Evolutionary conservation across 1,140 invertebrate genomes (phyloP).

Genomic region (Ceratitis capitata): DNA sequence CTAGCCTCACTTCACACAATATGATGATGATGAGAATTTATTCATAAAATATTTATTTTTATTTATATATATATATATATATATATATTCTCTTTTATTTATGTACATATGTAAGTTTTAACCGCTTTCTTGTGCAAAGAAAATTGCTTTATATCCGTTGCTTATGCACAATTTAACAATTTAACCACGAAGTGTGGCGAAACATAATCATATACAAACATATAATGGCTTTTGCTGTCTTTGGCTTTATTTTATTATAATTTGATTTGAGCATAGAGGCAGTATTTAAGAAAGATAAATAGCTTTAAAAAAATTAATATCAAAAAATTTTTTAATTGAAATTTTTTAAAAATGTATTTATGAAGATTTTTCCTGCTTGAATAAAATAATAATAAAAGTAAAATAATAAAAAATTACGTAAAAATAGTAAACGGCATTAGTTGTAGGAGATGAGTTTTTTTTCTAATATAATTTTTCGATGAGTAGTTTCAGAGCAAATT

Average conservation of each 20-base stretch:
- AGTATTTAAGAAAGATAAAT: too few relatives aligned
- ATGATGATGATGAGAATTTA: not conserved
- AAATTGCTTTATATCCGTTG: not conserved
- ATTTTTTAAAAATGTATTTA: too few relatives aligned
- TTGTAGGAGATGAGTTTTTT: too few relatives aligned
- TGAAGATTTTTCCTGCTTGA: too few relatives aligned
- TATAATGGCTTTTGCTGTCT: not conserved
- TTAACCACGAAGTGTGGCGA: not conserved
- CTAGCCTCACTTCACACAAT: not conserved
- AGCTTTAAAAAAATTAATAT: too few relatives aligned
- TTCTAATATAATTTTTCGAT: too few relatives aligned
- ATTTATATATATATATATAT: not conserved
- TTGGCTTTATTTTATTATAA: not conserved
- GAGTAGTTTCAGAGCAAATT: too few relatives aligned
- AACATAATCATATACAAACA: not conserved
- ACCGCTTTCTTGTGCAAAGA: not conserved
- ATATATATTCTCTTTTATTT: not conserved
- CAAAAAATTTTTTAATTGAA: too few relatives aligned
- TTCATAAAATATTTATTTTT: not conserved
- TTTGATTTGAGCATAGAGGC: not conserved
- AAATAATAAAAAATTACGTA: too few relatives aligned
- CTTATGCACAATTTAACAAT: slow-evolving; percentile 25
- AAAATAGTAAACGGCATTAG: too few relatives aligned
- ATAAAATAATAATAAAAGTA: too few relatives aligned
- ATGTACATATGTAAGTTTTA: not conserved